These are phyloP conservation scores for Pantala flavescens DNA, from an alignment of 1,140 invertebrate species.

Conservation along the genomic window DNA sequence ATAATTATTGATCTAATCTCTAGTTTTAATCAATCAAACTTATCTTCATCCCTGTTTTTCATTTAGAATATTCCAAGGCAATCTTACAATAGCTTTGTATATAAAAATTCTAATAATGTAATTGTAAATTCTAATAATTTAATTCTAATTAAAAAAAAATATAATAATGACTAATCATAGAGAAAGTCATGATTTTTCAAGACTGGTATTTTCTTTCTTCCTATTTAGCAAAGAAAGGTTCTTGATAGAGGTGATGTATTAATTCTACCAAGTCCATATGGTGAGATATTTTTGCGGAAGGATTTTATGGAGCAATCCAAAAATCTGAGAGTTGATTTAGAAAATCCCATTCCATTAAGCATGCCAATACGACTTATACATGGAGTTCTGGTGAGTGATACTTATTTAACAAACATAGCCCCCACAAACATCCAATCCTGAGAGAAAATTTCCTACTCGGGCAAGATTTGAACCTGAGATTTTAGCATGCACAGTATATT, in stretches of 20 bases:
- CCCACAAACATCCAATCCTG: too few species aligned
- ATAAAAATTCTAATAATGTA: too few species aligned
- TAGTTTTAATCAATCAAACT: too few species aligned
- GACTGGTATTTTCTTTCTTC: neutral
- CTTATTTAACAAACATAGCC: too few species aligned
- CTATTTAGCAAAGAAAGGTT: neutral
- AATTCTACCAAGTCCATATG: neutral
- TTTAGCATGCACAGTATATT: too few species aligned
- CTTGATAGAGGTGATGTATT: neutral
- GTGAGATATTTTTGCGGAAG: conserved; percentile 11
- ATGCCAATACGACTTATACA: neutral
- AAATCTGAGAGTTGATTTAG: neutral
- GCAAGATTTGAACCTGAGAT: too few species aligned
- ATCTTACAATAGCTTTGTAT: too few species aligned
- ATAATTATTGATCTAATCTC: too few species aligned
- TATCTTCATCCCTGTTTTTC: too few species aligned
- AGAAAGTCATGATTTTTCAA: too few species aligned
- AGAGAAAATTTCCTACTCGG: too few species aligned
- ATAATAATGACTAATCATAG: neutral
- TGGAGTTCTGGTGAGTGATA: neutral
- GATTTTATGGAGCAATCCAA: neutral
- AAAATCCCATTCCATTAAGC: neutral
- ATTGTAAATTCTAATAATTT: neutral
- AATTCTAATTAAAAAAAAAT: neutral
- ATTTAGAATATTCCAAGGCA: too few species aligned